Percentiles rank a stretch among this genome's conserved stretches.
Conservation (phyloP, 1,140 invertebrate genomes). For the Caenorhabditis remanei region DNA sequence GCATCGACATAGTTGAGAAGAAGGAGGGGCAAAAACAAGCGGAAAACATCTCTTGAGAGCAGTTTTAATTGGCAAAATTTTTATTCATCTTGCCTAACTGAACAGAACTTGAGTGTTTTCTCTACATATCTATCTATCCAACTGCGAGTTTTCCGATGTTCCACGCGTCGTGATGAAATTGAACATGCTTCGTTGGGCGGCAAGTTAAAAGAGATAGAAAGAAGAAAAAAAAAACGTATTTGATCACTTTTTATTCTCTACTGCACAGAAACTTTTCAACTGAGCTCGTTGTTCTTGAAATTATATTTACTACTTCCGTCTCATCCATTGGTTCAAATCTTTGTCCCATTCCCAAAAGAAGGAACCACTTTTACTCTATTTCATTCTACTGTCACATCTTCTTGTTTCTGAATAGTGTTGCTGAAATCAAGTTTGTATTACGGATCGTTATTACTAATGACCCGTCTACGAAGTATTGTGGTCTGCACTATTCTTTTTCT, state of each 20-base stretch:
- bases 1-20: neutral
- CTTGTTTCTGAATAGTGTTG: neutral
- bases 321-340: neutral
- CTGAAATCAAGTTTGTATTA: too few species aligned
- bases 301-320: neutral
- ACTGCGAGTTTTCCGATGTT: constrained; percentile 27
- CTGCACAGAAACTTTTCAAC: neutral
- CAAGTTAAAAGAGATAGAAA: constrained; percentile 30
- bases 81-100: neutral
- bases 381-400: neutral
- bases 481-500: neutral
- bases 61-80: constrained; percentile 56
- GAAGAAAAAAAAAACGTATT: neutral
- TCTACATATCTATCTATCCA: constrained; percentile 11
- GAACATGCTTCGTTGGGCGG: constrained; percentile 36
- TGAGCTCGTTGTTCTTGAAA: constrained; percentile 18
- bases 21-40: constrained; percentile 33
- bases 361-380: neutral
- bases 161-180: constrained; percentile 45
- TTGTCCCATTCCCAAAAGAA: neutral
- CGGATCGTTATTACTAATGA: neutral
- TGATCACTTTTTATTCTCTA: constrained; percentile 13
- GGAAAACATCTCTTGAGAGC: constrained; percentile 42
- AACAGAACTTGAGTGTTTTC: constrained; percentile 45
- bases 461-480: neutral